phyloP scores from a whole-genome alignment of 2,888 invertebrate genomes.

The Pollenia angustigena region DNA sequence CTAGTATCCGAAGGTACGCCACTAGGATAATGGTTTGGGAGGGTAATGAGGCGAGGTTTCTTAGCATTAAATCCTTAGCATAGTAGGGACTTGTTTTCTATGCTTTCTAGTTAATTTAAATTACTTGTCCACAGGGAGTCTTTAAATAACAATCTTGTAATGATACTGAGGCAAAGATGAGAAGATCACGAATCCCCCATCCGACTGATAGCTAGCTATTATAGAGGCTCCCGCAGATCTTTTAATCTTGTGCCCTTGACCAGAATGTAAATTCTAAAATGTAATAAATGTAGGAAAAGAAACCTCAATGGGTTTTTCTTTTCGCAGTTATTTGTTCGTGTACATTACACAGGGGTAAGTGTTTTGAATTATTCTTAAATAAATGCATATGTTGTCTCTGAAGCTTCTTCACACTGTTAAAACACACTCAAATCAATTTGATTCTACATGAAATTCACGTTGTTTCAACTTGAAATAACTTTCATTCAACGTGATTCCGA shows the following conservation, averaged over 20 bases:
- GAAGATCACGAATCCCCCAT: conserved; percentile 1
- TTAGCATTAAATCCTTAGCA: background rate
- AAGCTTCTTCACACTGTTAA: too few relatives aligned
- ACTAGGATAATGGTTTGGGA: background rate
- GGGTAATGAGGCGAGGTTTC: background rate
- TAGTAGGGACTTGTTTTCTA: background rate
- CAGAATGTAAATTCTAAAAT: background rate
- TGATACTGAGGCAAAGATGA: background rate
- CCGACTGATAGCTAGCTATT: background rate
- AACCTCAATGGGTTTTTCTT: background rate
- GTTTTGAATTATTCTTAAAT: too few relatives aligned
- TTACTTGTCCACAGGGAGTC: background rate
- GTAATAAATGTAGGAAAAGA: background rate
- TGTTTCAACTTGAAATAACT: too few relatives aligned
- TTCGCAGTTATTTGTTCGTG: background rate
- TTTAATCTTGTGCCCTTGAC: background rate
- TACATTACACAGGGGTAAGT: background rate
- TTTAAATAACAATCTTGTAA: background rate
- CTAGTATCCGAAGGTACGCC: background rate
- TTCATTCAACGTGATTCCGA: too few relatives aligned
- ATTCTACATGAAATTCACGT: too few relatives aligned
- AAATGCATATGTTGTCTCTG: too few relatives aligned
- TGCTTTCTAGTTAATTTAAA: background rate
- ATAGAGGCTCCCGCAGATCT: background rate
- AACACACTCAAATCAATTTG: too few relatives aligned